Percentiles rank a stretch among this genome's conserved stretches.
These are phyloP conservation scores for Bos taurus DNA, from an alignment of 2,113 vertebrate genomes.

Conservation along the genomic window DNA sequence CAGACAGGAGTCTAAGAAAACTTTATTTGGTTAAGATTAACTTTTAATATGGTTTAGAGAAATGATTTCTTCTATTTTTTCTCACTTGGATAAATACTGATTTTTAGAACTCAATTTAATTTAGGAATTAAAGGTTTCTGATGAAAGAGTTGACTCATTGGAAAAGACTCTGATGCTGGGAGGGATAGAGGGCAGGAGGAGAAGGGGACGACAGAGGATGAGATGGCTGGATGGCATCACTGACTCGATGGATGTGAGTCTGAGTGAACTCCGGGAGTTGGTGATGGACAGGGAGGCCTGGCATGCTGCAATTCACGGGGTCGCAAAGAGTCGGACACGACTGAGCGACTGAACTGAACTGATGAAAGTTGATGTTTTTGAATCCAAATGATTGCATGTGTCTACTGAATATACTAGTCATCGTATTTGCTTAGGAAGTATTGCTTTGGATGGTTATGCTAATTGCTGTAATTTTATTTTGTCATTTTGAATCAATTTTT, in stretches of 20 bases:
- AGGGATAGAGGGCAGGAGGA: too few species aligned
- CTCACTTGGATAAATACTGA: background rate
- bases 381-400: slow-evolving; percentile 21
- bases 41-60: background rate
- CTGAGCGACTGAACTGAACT: background rate
- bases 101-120: slow-evolving; percentile 15
- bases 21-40: background rate
- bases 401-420: background rate
- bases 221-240: too few species aligned
- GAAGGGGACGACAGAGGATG: too few species aligned
- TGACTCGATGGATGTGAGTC: too few species aligned
- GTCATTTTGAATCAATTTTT: slow-evolving; percentile 32
- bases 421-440: background rate
- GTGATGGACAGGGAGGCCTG: too few species aligned
- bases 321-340: too few species aligned
- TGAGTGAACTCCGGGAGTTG: too few species aligned
- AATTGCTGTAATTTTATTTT: slow-evolving; percentile 30
- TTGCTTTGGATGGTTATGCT: slow-evolving; percentile 22
- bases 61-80: background rate
- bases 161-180: too few species aligned
- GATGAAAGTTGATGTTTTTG: background rate
- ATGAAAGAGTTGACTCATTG: too few species aligned
- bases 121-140: background rate
- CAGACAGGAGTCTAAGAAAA: background rate
- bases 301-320: too few species aligned